Conservation (phyloP, 2,113 vertebrate species). For the Prinia subflava region DNA sequence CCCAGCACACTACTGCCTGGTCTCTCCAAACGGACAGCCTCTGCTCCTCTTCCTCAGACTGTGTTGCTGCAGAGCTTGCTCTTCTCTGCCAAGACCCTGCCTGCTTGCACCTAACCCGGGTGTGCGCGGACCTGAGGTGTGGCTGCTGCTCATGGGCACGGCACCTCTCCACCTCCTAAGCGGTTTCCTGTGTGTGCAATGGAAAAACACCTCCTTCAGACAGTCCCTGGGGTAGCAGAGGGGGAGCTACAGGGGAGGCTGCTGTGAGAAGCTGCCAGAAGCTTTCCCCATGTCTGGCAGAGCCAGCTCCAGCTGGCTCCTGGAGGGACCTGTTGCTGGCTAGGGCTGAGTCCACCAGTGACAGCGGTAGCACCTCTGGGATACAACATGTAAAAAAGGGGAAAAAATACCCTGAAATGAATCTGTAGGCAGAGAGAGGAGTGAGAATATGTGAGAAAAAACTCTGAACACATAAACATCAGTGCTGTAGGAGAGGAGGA, state of each 20-base stretch:
- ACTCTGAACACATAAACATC: background rate
- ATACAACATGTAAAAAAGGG: background rate
- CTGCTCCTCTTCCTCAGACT: background rate
- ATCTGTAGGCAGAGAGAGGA: background rate
- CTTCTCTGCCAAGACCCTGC: background rate
- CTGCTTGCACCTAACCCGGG: background rate
- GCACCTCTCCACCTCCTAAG: background rate
- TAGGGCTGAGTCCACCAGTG: background rate
- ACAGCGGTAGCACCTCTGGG: no score
- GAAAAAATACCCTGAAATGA: background rate
- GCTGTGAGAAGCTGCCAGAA: background rate
- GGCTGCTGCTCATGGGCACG: rapidly evolving
- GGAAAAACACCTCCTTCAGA: background rate
- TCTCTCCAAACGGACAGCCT: background rate
- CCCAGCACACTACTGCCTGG: background rate
- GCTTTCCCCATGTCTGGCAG: background rate
- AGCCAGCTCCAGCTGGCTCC: background rate
- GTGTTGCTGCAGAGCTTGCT: background rate
- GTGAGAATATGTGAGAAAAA: background rate
- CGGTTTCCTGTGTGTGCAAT: rapidly evolving
- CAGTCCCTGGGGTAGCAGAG: background rate
- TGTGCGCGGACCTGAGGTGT: background rate
- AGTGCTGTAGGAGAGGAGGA: background rate
- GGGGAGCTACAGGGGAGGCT: rapidly evolving
- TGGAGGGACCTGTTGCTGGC: rapidly evolving